These are phyloP conservation scores for Mycalesis mineus DNA, from an alignment of 2,888 invertebrate species.

Conservation along the genomic window DNA sequence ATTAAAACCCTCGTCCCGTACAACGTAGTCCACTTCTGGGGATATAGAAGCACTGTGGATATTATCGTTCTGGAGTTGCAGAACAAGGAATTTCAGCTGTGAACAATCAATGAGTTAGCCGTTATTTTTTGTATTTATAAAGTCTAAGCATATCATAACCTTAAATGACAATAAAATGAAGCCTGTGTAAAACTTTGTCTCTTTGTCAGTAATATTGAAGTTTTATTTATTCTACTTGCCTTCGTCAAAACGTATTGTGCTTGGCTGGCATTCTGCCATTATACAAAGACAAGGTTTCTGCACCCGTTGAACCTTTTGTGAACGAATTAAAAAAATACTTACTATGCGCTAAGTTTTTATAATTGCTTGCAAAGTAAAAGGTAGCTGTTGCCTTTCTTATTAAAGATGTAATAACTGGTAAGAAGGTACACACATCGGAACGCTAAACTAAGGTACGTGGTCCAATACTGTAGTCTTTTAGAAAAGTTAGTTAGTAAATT, in stretches of 20 bases:
- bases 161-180: background rate
- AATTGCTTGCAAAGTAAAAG: too few relatives aligned
- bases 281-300: background rate
- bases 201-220: background rate
- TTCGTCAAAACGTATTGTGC: background rate
- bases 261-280: constrained; percentile 1
- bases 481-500: too few relatives aligned
- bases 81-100: background rate
- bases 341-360: background rate
- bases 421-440: too few relatives aligned
- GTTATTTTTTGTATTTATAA: background rate
- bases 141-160: background rate
- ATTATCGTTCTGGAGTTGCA: too few relatives aligned
- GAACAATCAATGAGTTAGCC: too few relatives aligned
- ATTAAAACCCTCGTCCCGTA: too few relatives aligned
- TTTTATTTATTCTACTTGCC: background rate
- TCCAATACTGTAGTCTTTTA: too few relatives aligned
- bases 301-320: background rate
- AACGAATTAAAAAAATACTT: background rate
- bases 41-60: too few relatives aligned
- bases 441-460: too few relatives aligned
- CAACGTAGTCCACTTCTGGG: too few relatives aligned
- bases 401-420: too few relatives aligned
- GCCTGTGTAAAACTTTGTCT: background rate
- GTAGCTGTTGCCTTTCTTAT: too few relatives aligned